Percentiles rank a stretch among this genome's conserved stretches.
Conservation (phyloP, 2,797 vertebrate genomes). For the Enoplosus armatus region DNA sequence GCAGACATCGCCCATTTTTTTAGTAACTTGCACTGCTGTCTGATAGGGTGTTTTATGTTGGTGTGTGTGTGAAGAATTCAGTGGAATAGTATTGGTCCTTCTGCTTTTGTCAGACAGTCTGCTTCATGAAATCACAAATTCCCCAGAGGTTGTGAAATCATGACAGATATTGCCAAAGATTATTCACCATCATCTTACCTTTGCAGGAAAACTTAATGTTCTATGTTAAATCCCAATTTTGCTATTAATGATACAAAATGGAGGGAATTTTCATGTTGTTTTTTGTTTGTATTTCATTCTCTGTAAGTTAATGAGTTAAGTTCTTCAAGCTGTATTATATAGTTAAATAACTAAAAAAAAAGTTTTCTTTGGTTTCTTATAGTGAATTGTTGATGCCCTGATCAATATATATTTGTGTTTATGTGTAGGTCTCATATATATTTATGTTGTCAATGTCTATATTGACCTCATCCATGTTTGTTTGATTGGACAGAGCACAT, state of each 20-base stretch:
- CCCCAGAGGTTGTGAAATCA: slow-evolving; percentile 40
- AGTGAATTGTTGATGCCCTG: not conserved
- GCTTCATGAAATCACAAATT: slow-evolving; percentile 4
- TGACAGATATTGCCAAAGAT: slow-evolving; percentile 20
- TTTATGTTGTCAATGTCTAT: slow-evolving; percentile 5
- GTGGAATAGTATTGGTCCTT: slow-evolving; percentile 29
- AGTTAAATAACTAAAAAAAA: not conserved
- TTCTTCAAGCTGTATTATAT: not conserved
- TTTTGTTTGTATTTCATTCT: not conserved
- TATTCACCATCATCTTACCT: slow-evolving; percentile 9
- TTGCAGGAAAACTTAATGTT: not conserved
- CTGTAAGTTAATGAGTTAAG: not conserved
- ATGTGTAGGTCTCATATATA: slow-evolving; percentile 19
- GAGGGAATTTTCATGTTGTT: not conserved
- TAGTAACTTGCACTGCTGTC: slow-evolving; percentile 19
- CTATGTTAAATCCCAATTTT: not conserved
- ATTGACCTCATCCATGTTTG: slow-evolving; percentile 45
- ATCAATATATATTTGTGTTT: not conserved
- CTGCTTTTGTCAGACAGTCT: not conserved
- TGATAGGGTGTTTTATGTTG: slow-evolving; percentile 3
- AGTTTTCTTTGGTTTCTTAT: not conserved
- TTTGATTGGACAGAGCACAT: slow-evolving; percentile 53
- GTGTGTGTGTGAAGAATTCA: slow-evolving; percentile 28
- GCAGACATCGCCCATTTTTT: slow-evolving; percentile 23
- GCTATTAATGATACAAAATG: too few species aligned